Conservation (phyloP, 2,888 invertebrate species). For the Acleris cristana region DNA sequence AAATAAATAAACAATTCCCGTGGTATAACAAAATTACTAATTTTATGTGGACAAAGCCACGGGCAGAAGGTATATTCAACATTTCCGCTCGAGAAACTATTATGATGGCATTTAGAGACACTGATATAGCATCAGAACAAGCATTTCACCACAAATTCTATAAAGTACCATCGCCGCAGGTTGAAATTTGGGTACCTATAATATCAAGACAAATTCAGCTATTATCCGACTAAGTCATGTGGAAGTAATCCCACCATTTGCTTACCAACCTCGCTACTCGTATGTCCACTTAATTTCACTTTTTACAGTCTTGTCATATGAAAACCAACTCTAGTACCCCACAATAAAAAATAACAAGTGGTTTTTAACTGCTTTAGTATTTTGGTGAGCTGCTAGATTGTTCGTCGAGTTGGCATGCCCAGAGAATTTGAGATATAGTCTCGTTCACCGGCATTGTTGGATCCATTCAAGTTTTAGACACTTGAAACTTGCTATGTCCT, state of each 20-base stretch:
- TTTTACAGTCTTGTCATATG: neutral
- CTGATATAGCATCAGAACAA: too few relatives aligned
- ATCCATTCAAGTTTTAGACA: slow-evolving; percentile 16
- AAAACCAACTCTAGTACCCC: slow-evolving; percentile 1
- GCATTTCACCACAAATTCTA: too few relatives aligned
- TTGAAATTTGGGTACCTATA: too few relatives aligned
- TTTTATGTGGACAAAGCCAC: too few relatives aligned
- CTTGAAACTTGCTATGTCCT: slow-evolving; percentile 3
- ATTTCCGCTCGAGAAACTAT: too few relatives aligned
- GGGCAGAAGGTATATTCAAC: too few relatives aligned
- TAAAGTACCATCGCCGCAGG: too few relatives aligned
- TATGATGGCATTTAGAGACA: too few relatives aligned
- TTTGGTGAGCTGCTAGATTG: slow-evolving; percentile 10
- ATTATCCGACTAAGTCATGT: too few relatives aligned
- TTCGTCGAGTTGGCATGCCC: slow-evolving; percentile 18
- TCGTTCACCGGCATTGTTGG: slow-evolving; percentile 20
- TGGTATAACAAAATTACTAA: too few relatives aligned
- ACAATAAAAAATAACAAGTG: neutral
- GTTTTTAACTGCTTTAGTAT: neutral
- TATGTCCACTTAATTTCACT: slow-evolving; percentile 15
- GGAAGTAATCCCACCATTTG: neutral
- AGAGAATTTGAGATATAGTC: slow-evolving; percentile 22
- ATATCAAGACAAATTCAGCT: too few relatives aligned
- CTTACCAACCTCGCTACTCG: slow-evolving; percentile 2
- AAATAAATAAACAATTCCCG: too few relatives aligned